A percentile compares a stretch with the other conserved stretches of the same genome.
Evolutionary conservation across 2,888 invertebrate species (phyloP).

Genomic region (Stramonita haemastoma): DNA sequence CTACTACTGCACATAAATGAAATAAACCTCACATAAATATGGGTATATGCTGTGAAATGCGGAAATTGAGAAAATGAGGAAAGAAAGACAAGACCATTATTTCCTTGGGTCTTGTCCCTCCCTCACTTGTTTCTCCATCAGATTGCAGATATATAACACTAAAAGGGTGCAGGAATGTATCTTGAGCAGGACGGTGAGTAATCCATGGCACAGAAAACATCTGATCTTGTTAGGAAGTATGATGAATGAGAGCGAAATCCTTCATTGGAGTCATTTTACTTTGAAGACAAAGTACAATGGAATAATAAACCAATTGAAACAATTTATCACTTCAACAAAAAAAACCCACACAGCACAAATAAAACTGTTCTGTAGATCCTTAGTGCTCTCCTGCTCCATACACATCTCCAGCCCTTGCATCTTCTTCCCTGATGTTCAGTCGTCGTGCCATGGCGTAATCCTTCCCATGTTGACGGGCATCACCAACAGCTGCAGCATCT

Average conservation of each 20-base stretch:
- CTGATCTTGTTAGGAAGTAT: background rate
- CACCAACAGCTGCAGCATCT: background rate
- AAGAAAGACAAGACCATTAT: background rate
- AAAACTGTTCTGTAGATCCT: background rate
- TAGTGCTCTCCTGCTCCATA: background rate
- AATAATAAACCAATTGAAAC: too few relatives aligned
- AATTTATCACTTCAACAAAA: too few relatives aligned
- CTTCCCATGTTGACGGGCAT: background rate
- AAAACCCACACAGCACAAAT: too few relatives aligned
- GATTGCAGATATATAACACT: too few relatives aligned
- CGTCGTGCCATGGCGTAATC: background rate
- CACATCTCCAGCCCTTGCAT: background rate
- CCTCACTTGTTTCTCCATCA: too few relatives aligned
- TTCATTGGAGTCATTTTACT: too few relatives aligned
- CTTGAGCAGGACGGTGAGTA: background rate
- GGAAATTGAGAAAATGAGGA: background rate
- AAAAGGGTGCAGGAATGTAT: too few relatives aligned
- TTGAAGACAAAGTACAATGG: too few relatives aligned
- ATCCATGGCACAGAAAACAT: background rate
- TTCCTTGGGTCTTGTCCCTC: too few relatives aligned
- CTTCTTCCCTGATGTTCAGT: background rate
- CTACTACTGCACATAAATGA: too few relatives aligned
- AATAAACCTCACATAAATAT: background rate
- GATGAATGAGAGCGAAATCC: background rate
- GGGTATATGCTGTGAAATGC: background rate